Evolutionary conservation across 2,113 vertebrate species (phyloP), one percentile per base, ranked within the genome.

Genomic region (Astur gentilis): DNA sequence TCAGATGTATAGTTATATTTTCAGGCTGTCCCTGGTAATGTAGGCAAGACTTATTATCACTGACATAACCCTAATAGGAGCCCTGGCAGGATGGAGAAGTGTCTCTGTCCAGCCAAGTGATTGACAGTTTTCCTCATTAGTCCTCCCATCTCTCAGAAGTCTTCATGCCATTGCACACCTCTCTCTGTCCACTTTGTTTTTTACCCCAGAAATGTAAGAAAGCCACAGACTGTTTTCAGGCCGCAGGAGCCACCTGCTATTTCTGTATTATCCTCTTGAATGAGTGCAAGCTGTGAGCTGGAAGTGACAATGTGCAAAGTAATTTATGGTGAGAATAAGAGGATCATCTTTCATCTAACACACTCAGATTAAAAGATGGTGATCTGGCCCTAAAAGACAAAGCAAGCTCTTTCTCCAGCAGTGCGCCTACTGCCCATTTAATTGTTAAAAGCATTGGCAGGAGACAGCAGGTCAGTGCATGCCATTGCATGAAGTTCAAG

Each of bases 381-480:
- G 50, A 54, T 36, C 42, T 66, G 65, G 7, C 36, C 69, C 36
- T 54, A 26, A 38, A 84, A 17, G 40, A 78, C 15, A 75, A 75
- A 73, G 19, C 12, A 4, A 5, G 5, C 5, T 69, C 49, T 55
- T 71, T 26, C 66, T 60, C 40, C 17, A 69, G 73, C 69, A 67
- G 40, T 61, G 40, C 25, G 60, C 22, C 40, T 52, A n/a, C 38
- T 69, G 31, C 54, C 40, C 15, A 5, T 32, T 62, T 36, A 17
- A n/a, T 34, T 36, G 32, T 26, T 45, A 72, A 55, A 45, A 0
- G 1, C 25, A 3, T 3, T 3, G 32, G 38, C n/a, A 55, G 45
- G 76, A 91, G 34, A 58, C 50, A 45, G 75, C 29, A 38, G 18
- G 34, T 49, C 61, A 36, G 54, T 7, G 57, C 23, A 32, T 29